These are phyloP conservation scores for Drymodes brunneopygia DNA, from an alignment of 2,113 vertebrate genomes.

Conservation along the genomic window DNA sequence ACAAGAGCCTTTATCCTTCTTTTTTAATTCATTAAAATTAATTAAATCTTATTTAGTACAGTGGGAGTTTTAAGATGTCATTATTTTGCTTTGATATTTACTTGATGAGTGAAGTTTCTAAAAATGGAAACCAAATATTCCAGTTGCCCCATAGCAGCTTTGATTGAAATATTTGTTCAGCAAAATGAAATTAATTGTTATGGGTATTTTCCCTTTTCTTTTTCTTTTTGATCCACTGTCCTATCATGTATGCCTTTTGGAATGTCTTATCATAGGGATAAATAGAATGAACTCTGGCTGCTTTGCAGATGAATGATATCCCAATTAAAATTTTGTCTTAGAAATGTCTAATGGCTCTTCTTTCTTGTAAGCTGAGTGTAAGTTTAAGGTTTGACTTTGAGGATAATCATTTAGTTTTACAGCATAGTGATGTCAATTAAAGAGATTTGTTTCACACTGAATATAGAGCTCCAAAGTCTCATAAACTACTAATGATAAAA, in stretches of 20 bases:
- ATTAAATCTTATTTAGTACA: not conserved
- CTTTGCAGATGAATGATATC: not conserved
- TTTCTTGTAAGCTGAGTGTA: not conserved
- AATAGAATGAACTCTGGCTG: not conserved
- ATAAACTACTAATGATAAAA: not conserved
- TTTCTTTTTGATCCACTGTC: not conserved
- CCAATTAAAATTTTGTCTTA: conserved; percentile 8
- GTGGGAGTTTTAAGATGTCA: not conserved
- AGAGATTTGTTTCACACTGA: conserved; percentile 25
- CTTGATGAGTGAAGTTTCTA: not conserved
- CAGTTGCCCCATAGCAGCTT: not conserved
- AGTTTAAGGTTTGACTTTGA: not conserved
- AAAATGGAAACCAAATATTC: not conserved
- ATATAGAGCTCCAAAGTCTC: not conserved
- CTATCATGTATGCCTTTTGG: not conserved
- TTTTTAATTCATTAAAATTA: not conserved
- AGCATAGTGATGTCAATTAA: not conserved
- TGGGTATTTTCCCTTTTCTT: not conserved
- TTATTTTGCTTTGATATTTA: not conserved
- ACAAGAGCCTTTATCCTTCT: not conserved
- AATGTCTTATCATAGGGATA: not conserved
- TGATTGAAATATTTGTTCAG: not conserved
- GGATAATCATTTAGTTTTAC: not conserved
- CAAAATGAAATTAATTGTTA: not conserved
- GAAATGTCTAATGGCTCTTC: not conserved